A percentile compares a stretch with the other conserved stretches of the same genome.
phyloP scores from a whole-genome alignment of 1,140 invertebrate genomes.

The Palaemon carinicauda region DNA sequence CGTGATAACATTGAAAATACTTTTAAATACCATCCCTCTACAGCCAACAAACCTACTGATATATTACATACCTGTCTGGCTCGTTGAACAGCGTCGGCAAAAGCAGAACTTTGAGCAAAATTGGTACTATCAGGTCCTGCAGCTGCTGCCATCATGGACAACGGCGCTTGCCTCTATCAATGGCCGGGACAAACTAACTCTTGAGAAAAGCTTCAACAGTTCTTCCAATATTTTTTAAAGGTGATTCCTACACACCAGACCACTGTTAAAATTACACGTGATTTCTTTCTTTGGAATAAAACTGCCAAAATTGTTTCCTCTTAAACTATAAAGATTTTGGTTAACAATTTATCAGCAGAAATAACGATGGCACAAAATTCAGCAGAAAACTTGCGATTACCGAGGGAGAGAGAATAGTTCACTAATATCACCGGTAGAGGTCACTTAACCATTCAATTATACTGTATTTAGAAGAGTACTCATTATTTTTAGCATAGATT shows the following conservation, averaged over 20 bases:
- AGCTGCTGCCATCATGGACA: slow-evolving; percentile 59
- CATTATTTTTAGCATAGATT: too few species aligned
- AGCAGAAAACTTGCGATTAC: too few species aligned
- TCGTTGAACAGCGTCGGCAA: slow-evolving; percentile 60
- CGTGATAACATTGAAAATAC: too few species aligned
- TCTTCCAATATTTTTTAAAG: background rate
- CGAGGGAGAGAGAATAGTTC: too few species aligned
- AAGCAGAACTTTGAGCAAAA: slow-evolving; percentile 60
- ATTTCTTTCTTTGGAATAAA: too few species aligned
- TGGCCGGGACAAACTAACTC: background rate
- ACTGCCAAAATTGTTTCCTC: too few species aligned
- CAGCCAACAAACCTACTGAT: background rate
- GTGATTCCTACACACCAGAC: background rate
- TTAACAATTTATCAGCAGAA: too few species aligned
- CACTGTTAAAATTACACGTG: background rate
- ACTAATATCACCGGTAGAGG: too few species aligned
- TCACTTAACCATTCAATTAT: too few species aligned
- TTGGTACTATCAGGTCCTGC: slow-evolving; percentile 58
- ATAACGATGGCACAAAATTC: too few species aligned
- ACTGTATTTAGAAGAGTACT: too few species aligned
- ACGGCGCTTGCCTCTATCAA: slow-evolving; percentile 44
- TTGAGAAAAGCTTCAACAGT: background rate
- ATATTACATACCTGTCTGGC: slow-evolving; percentile 58
- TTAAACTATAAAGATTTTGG: too few species aligned
- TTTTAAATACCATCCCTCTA: background rate